Base-by-base conservation (phyloP, 2,888 invertebrate genomes). In the Eledona agricola region DNA sequence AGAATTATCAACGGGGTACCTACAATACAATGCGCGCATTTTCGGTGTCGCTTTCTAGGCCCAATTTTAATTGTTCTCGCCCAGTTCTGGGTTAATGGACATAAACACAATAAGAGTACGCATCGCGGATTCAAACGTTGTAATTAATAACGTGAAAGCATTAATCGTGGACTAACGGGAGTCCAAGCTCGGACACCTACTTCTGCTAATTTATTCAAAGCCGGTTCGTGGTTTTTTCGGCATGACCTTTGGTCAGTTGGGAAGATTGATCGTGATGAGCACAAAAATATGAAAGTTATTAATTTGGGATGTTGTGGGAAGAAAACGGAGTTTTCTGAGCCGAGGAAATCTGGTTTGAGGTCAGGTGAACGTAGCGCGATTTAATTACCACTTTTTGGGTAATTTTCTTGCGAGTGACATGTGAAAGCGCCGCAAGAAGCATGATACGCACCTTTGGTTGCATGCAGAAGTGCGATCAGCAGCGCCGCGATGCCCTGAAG, bases 381-480 rank as follows among this genome's bases (percentile, higher is more conserved):
- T 23, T 23, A 25, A 15, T 23, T 25, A 15, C 1, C 16, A 10
- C 6, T 6, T 7, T 4, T 5, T 10, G 19, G 19, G 19, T 19
- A 5, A 6, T 4, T n/a, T n/a, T n/a, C 6, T 19, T 19, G 19
- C 19, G 19, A 19, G 19, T 4, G 6, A 19, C 4, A 19, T 19
- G 19, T 19, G 19, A 19, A 19, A 19, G 19, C 19, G 19, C 3
- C 7, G 7, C 7, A n/a, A 25, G 3, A n/a, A 25, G 7, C 4
- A 25, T n/a, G 29, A 19, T 1, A 57, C 64, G 59, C 43, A 67
- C 67, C 67, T 43, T 16, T 42, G 23, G 57, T 49, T 42, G 58
- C 57, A 58, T 66, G 60, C 57, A 63, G 40, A 35, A 62, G 47
- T 54, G 62, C 65, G 55, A 65, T 61, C 57, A 64, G 60, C 16